Evolutionary conservation across 2,797 vertebrate genomes (phyloP), one percentile per base, ranked within the genome.

Genomic region (Lacerta agilis): DNA sequence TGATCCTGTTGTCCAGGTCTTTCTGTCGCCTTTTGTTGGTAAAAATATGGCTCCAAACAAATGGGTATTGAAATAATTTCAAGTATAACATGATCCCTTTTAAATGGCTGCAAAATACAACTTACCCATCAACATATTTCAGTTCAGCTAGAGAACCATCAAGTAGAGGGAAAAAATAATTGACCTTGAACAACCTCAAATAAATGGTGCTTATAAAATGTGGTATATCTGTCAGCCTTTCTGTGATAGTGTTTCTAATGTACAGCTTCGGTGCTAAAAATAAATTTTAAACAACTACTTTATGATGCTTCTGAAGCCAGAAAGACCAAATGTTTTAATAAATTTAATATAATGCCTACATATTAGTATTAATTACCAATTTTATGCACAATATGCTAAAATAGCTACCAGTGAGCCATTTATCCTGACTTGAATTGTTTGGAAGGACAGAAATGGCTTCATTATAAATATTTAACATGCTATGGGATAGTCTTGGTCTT

Each of bases 181-280:
- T 95, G 95, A 97, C 96, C 96, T 97, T 96, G 94, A 96, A 94
- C 93, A 96, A 89, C 92, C 93, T 95, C 86, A 90, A 87, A 94
- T 96, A 96, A 96, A 96, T 94, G 87, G 89, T 90, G 86, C 90
- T 93, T 94, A 95, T 95, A 95, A 96, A 95, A 88, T 94, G 94
- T 89, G 92, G 93, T 94, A 88, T 93, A 94, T 95, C 82, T 91
- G 93, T 95, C 82, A 88, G 83, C 84, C 88, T 90, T 84, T 93
- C 6, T 90, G 76, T 73, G 90, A 83, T 83, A 80, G 38, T 79
- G 93, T 92, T 93, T 94, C 78, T 92, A 94, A 85, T 87, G 78
- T 77, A 88, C 33, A 88, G 80, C 69, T 86, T 85, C 27, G 89
- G 61, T 83, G 86, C 36, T 45, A 96, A 95, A 90, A 86, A 95